phyloP scores from a whole-genome alignment of 2,888 invertebrate species.

The Melieria omissa region DNA sequence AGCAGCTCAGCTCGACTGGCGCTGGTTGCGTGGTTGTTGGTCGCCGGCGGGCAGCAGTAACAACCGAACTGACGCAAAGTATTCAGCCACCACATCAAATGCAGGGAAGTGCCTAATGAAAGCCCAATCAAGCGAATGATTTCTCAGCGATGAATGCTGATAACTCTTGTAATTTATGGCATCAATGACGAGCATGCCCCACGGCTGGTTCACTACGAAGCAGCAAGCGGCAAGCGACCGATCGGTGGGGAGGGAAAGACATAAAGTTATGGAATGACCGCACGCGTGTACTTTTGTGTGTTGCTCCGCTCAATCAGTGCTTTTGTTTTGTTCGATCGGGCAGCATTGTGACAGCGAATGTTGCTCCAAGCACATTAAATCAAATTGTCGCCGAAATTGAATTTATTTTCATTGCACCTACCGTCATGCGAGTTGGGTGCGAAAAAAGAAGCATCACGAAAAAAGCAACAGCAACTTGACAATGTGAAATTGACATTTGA shows the following conservation, averaged over 20 bases:
- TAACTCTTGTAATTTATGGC: constrained; percentile 47
- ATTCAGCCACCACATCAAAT: background rate
- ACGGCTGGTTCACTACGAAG: no score
- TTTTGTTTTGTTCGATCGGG: no score
- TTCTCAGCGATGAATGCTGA: constrained; percentile 46
- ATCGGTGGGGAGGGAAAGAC: no score
- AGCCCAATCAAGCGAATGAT: constrained; percentile 47
- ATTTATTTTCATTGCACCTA: constrained; percentile 30
- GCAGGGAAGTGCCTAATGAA: constrained; percentile 29
- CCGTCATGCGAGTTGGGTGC: no score
- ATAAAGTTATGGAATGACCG: no score
- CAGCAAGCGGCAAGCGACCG: no score
- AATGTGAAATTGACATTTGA: background rate
- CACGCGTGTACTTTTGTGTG: no score
- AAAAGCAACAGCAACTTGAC: no score
- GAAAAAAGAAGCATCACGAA: no score
- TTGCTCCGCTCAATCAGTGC: no score
- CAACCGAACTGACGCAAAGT: background rate
- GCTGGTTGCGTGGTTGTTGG: background rate
- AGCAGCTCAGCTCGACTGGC: background rate
- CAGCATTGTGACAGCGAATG: background rate
- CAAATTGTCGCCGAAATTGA: constrained; percentile 38
- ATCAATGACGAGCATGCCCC: background rate
- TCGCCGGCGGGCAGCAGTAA: background rate
- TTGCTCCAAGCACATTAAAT: constrained; percentile 25